Evolutionary conservation across 2,888 invertebrate species (phyloP).

Genomic region (Drosophila pseudotalamancana): DNA sequence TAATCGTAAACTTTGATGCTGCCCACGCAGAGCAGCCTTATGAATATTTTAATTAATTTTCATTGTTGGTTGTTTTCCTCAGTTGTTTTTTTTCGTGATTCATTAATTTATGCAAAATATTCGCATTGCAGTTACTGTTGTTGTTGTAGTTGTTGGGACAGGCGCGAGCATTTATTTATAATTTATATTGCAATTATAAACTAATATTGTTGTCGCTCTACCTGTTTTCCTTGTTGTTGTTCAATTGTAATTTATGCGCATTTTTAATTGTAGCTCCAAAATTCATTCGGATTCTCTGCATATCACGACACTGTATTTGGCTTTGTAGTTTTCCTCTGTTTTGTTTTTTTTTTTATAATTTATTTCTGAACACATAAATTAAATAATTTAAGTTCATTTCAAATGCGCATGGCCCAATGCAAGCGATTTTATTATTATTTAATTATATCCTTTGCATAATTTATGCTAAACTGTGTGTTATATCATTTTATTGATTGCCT

Average conservation of each 20-base stretch:
- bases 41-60: constrained; percentile 76
- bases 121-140: constrained; percentile 27
- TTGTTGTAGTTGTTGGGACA: constrained; percentile 22
- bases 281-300: constrained; percentile 4
- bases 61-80: constrained; percentile 48
- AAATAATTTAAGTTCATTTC: constrained; percentile 75
- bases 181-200: constrained; percentile 75
- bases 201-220: constrained; percentile 66
- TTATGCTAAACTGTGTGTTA: constrained; percentile 61
- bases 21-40: constrained; percentile 39
- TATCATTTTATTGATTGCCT: constrained; percentile 34
- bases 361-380: constrained; percentile 63
- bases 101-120: constrained; percentile 68
- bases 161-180: constrained; percentile 65
- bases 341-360: constrained; percentile 1
- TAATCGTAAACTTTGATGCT: constrained; percentile 54
- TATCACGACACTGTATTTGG: constrained; percentile 35
- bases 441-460: constrained; percentile 65
- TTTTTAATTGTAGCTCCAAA: constrained; percentile 57
- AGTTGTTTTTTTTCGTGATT: constrained; percentile 10
- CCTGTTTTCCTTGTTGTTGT: constrained; percentile 5
- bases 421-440: constrained; percentile 69
- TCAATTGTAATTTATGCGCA: constrained; percentile 71
- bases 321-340: constrained; percentile 24
- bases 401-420: constrained; percentile 33